These are phyloP conservation scores for Callyntrura guangdongensis DNA, from an alignment of 2,888 invertebrate genomes.

Conservation along the genomic window DNA sequence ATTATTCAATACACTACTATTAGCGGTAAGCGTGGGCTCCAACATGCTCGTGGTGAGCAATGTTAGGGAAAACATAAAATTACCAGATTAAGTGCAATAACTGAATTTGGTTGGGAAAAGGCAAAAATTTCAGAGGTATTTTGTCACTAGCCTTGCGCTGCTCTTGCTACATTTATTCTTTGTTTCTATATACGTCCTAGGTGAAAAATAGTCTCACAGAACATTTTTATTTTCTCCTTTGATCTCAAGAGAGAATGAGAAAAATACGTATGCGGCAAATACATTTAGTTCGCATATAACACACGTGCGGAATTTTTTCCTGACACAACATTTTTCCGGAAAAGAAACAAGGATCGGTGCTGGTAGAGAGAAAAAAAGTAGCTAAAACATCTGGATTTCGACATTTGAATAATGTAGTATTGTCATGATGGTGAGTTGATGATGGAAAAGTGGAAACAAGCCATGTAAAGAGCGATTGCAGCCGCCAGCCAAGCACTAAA, in stretches of 20 bases:
- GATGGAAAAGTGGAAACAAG: conserved; percentile 73
- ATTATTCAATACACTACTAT: conserved; percentile 68
- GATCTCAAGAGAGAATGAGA: neutral
- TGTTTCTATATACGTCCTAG: neutral
- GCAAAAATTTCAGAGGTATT: neutral
- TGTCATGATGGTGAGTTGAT: conserved; percentile 73
- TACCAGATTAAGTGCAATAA: neutral
- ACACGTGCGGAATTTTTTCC: conserved; percentile 67
- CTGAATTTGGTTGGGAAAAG: conserved; percentile 5
- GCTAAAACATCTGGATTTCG: conserved; percentile 75
- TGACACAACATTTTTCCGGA: conserved; percentile 11
- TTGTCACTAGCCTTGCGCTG: neutral
- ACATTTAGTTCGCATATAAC: neutral
- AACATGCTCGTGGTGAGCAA: too few relatives aligned
- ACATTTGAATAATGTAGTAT: conserved; percentile 76
- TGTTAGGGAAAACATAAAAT: neutral
- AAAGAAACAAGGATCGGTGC: conserved; percentile 43
- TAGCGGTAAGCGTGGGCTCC: too few relatives aligned
- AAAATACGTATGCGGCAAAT: neutral
- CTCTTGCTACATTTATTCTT: conserved; percentile 9
- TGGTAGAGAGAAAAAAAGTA: conserved; percentile 30
- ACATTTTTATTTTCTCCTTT: conserved; percentile 24
- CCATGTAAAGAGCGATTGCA: conserved; percentile 72
- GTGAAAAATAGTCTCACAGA: conserved; percentile 17
- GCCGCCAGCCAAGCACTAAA: conserved; percentile 3